These are phyloP conservation scores for Urocyon cinereoargenteus DNA, from an alignment of 2,797 vertebrate genomes.

Conservation along the genomic window DNA sequence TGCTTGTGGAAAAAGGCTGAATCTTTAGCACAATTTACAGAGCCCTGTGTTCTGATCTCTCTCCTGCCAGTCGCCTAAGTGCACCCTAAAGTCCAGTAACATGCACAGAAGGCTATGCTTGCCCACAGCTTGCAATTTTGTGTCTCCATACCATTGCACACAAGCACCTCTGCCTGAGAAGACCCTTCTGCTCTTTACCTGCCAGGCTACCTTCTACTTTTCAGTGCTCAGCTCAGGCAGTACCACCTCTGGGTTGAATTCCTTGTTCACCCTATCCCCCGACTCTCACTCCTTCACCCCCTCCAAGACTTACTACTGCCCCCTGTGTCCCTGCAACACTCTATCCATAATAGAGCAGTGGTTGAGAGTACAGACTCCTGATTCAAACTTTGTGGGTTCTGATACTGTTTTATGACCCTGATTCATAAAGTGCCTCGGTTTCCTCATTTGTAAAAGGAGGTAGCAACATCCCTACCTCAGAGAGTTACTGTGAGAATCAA, in stretches of 20 bases:
- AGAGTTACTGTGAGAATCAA: not conserved
- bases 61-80: not conserved
- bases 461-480: not conserved
- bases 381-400: not conserved
- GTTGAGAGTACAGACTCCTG: not conserved
- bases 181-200: not conserved
- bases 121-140: not conserved
- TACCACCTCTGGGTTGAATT: not conserved
- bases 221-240: not conserved
- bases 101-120: not conserved
- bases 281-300: no score
- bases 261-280: no score
- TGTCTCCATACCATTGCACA: not conserved
- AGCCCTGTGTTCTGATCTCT: not conserved
- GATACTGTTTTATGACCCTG: not conserved
- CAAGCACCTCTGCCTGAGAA: not conserved
- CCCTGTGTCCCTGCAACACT: not conserved
- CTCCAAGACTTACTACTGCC: not conserved
- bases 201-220: not conserved
- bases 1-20: not conserved
- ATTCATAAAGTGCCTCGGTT: not conserved
- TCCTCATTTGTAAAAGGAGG: conserved; percentile 39
- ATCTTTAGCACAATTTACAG: not conserved
- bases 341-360: not conserved
- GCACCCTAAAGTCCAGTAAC: not conserved